Base-by-base conservation (phyloP, 2,888 invertebrate species). In the Hydrotaea cyrtoneurina region DNA sequence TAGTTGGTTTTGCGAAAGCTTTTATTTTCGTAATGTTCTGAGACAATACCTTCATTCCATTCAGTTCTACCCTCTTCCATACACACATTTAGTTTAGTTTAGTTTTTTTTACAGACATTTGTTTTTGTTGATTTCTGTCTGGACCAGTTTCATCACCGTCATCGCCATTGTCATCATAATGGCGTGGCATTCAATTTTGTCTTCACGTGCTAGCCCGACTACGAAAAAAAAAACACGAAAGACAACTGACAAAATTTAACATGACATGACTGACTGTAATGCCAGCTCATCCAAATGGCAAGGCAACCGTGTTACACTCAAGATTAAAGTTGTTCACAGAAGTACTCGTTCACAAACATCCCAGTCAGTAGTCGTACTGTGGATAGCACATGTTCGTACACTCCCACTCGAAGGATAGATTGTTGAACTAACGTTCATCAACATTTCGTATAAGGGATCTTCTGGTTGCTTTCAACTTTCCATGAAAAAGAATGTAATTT, bases 141-240 rank as follows among this genome's bases (percentile, higher is more conserved):
- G 11, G 64, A 74, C 5, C 76, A 83, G 72, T 72, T 80, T 59
- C 83, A 83, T 79, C 80, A 66, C 36, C 39, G 53, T 46, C 77
- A 31, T 64, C 50, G 17, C 50, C 69, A 43, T 21, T 46, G 39
- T 59, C 74, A 59, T 78, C 23, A 23, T 17, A 57, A 11, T 50
- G 4, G 71, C 64, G 57, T 57, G 62, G 26, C 21, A 80, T 69
- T 64, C 21, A 31, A 31, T 31, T 31, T 7, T 31, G 31, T 31
- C 31, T 31, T 31, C 57, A 57, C 46, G 79, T 72, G 53, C 57
- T 15, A 57, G 21, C n/a, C 74, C 11, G 57, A 69, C 59, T 36
- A 17, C 17, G 23, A 15, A 8, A 73, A 39, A 36, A 19, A 55
- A 26, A 59, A 74, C 66, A 53, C 53, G 7, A 7, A 26, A 11